Conservation (phyloP, 2,113 vertebrate genomes). For the Epinephelus fuscoguttatus region DNA sequence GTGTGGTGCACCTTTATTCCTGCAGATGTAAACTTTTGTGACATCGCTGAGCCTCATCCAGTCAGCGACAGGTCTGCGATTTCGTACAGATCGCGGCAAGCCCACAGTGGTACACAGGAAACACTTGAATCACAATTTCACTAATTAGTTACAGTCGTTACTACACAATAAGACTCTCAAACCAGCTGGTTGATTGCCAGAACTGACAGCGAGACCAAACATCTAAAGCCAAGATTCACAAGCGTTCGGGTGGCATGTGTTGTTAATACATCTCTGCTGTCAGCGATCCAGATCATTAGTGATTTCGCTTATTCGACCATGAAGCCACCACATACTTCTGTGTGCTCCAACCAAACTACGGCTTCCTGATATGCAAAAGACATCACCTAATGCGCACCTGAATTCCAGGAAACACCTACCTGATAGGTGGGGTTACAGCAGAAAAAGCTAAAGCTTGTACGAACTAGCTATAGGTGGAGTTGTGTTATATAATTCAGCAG, state of each 20-base stretch:
- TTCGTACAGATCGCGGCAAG: neutral
- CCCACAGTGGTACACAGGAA: neutral
- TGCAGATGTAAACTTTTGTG: neutral
- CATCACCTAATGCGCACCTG: neutral
- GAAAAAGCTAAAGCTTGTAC: constrained; percentile 34
- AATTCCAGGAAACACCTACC: neutral
- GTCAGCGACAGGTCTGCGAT: neutral
- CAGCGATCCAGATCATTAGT: neutral
- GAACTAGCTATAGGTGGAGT: constrained; percentile 39
- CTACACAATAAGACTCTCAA: neutral
- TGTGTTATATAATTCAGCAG: constrained; percentile 11
- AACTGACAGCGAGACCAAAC: constrained; percentile 5
- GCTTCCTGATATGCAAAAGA: neutral
- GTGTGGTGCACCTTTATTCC: neutral
- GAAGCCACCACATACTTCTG: neutral
- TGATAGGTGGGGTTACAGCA: neutral
- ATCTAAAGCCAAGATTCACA: neutral
- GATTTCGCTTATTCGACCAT: neutral
- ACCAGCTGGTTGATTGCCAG: constrained; percentile 19
- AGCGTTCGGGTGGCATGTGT: neutral
- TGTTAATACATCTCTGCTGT: neutral
- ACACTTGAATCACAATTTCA: neutral
- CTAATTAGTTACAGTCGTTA: neutral
- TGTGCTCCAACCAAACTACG: neutral
- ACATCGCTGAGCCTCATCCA: neutral